Evolutionary conservation across 2,113 vertebrate genomes (phyloP).

Genomic region (Paraplagusia blochii): DNA sequence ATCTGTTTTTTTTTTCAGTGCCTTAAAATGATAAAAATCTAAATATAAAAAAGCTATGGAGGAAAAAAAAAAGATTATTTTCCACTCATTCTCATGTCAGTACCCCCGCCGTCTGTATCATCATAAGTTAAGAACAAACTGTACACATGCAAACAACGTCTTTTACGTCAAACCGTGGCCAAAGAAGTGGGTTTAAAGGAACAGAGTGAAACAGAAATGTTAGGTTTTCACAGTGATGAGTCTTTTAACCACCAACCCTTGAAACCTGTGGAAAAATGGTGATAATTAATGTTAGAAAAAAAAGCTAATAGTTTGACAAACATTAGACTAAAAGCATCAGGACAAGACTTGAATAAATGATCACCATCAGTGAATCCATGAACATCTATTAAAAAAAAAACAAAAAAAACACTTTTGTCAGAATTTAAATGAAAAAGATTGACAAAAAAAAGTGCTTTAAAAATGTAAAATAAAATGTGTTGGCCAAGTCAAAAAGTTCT

Average conservation of each 20-base stretch:
- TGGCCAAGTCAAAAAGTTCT: too few relatives aligned
- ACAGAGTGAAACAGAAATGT: too few relatives aligned
- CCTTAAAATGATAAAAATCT: too few relatives aligned
- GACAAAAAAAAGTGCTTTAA: constrained; percentile 16
- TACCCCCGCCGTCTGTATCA: background rate
- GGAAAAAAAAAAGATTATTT: too few relatives aligned
- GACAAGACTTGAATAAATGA: background rate
- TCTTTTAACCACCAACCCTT: too few relatives aligned
- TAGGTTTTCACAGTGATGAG: too few relatives aligned
- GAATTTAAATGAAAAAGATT: constrained; percentile 2
- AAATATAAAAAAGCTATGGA: too few relatives aligned
- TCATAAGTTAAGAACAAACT: constrained; percentile 3
- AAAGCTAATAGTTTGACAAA: constrained; percentile 15
- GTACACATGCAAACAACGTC: background rate
- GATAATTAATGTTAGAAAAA: constrained; percentile 12
- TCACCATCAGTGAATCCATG: constrained; percentile 2
- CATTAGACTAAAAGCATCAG: constrained; percentile 9
- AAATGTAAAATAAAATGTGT: constrained; percentile 3
- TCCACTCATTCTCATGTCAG: background rate
- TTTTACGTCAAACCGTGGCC: background rate
- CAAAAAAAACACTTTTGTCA: constrained; percentile 5
- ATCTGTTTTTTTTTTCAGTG: too few relatives aligned
- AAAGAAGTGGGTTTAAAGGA: too few relatives aligned
- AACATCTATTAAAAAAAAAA: background rate
- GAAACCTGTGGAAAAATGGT: too few relatives aligned